phyloP scores from a whole-genome alignment of 2,113 vertebrate genomes.

The Zosterops japonicus region DNA sequence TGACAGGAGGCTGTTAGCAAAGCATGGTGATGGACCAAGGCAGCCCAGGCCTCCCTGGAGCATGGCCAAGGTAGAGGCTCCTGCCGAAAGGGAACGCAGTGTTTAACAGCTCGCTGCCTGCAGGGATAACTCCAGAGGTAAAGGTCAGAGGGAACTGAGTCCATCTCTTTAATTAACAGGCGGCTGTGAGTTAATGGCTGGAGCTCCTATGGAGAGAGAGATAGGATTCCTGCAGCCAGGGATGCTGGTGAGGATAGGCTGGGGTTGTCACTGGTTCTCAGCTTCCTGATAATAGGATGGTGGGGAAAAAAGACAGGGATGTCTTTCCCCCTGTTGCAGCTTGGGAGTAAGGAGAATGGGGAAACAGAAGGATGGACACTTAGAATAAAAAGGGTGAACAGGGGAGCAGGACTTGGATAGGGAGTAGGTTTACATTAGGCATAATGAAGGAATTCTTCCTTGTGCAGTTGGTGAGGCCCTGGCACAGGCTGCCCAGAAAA shows the following conservation, averaged over 20 bases:
- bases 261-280: background rate
- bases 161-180: background rate
- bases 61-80: slow-evolving; percentile 16
- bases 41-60: slow-evolving; percentile 32
- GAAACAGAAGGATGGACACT: background rate
- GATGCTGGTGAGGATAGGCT: background rate
- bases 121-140: background rate
- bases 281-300: background rate
- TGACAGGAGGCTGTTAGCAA: slow-evolving; percentile 38
- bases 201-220: background rate
- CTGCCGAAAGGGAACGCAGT: background rate
- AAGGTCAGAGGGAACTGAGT: slow-evolving; percentile 5
- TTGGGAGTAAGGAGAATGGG: background rate
- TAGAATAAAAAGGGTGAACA: background rate
- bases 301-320: background rate
- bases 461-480: background rate
- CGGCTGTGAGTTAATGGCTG: background rate
- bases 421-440: background rate
- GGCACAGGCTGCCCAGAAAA: background rate
- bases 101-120: background rate
- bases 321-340: fast-evolving
- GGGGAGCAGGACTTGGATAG: background rate
- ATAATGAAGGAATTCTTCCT: background rate
- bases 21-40: background rate
- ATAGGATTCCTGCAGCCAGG: background rate